Evolutionary conservation across 2,113 vertebrate genomes (phyloP), one percentile per base, ranked within the genome.

Genomic region (Smithornis capensis): DNA sequence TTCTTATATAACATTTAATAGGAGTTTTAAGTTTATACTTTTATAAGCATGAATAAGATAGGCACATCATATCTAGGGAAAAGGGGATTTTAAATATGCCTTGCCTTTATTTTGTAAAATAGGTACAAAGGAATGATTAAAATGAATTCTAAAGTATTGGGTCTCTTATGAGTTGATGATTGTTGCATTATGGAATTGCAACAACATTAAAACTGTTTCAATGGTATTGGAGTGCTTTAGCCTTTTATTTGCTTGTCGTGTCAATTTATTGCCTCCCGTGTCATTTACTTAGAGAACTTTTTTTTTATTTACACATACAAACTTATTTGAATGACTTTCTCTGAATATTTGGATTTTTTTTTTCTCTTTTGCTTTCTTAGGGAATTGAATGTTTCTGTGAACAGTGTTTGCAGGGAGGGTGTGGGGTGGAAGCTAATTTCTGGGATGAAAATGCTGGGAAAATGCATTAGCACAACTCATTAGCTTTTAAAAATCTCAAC

Each of bases 161-260:
- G 98, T 97, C 98, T 98, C 98, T 97, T 98, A 98, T 98, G 98
- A 99, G 96, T 92, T 98, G 98, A 98, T 99, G 98, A 98, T 98
- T 99, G 99, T 99, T 99, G 99, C 99, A 99, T 99, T 99, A 99
- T 99, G 99, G 98, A 98, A 98, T 98, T 99, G 99, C 99, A 99
- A 99, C 99, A 99, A 99, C 99, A 99, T 99, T 99, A 99, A 99
- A 99, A 99, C 98, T 95, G 97, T 99, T 99, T 99, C 98, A 99
- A 99, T 99, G 98, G 99, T 99, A 99, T 99, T 99, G 99, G 99
- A 99, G 99, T 99, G 99, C 99, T 99, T 99, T 99, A 99, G 99
- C 99, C 99, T 99, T 99, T 99, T 99, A 99, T 99, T 99, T 99
- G 99, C 99, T 99, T 99, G 99, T 99, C 98, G 99, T 99, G 99